A percentile compares a stretch with the other conserved stretches of the same genome.
Conservation (phyloP, 2,888 invertebrate genomes). For the Callyntrura guangdongensis region DNA sequence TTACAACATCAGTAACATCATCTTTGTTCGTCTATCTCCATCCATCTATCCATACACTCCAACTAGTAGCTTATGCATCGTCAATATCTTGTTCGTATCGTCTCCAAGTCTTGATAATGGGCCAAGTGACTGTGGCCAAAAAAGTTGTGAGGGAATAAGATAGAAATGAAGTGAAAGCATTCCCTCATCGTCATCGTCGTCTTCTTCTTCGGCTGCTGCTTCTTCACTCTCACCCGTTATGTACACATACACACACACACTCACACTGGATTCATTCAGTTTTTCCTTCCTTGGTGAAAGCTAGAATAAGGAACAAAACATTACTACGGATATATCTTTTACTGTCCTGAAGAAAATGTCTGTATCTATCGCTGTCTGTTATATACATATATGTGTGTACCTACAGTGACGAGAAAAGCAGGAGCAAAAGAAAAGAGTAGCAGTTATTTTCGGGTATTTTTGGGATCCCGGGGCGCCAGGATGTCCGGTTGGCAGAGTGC, state of each 20-base stretch:
- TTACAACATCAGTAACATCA: conserved; percentile 57
- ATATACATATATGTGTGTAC: background rate
- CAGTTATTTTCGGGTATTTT: conserved; percentile 77
- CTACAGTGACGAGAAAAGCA: background rate
- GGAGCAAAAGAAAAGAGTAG: conserved; percentile 33
- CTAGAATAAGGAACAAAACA: conserved; percentile 39
- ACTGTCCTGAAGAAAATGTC: too few species aligned
- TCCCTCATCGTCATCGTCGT: conserved; percentile 47
- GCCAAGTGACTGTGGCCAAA: conserved; percentile 73
- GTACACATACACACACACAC: conserved; percentile 34
- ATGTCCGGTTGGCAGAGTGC: conserved; percentile 83
- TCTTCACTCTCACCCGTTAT: background rate
- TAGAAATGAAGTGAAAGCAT: conserved; percentile 68
- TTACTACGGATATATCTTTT: background rate
- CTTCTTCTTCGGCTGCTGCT: background rate
- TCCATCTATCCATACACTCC: conserved; percentile 25
- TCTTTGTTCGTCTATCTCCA: conserved; percentile 56
- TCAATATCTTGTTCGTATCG: conserved; percentile 49
- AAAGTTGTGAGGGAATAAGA: conserved; percentile 29
- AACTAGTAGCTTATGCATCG: conserved; percentile 1
- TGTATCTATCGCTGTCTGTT: conserved; percentile 5
- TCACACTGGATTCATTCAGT: conserved; percentile 64
- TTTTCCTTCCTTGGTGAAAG: conserved; percentile 55
- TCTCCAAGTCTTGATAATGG: conserved; percentile 72
- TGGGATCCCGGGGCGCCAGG: conserved; percentile 83